Evolutionary conservation across 2,113 vertebrate species (phyloP), one percentile per base, ranked within the genome.

Genomic region (Cyrtonyx montezumae): DNA sequence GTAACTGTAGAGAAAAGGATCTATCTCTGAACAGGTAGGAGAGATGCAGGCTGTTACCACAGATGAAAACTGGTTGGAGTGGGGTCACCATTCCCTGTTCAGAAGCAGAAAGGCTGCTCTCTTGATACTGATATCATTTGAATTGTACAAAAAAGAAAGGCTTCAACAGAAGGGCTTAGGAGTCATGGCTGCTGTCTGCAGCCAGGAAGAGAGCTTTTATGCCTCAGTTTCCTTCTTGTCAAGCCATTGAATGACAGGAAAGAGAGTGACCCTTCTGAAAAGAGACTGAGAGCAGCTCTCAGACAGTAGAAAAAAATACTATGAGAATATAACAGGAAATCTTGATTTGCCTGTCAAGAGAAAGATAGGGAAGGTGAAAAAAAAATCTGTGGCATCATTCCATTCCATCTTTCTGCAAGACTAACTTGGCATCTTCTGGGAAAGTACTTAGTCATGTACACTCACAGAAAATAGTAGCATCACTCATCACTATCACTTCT

Each of bases 151-250:
- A 43, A 2, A 51, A 20, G 36, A 61, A 20, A 18, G 0, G 3
- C 14, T 23, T 42, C 18, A 21, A 30, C 2, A 13, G 58, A 48
- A 86, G 43, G 14, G 22, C 34, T 45, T 1, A 58, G 59, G 62
- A 37, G 13, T 73, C 40, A 45, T 21, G 30, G 46, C 16, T 84
- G 3, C 76, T 59, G 28, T 51, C 34, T 84, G 34, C 34, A 87
- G 12, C 4, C 17, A 51, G 46, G 25, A 5, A 34, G 28, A 67
- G 12, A 67, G 36, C 5, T 61, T 21, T 9, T n/a, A 74, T 82
- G 70, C 79, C 84, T 87, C 77, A 63, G 36, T 91, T 84, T 84
- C 81, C 40, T 61, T 37, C 30, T 37, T 71, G 77, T 79, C 3
- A 2, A 65, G 63, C 19, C 32, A 63, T 11, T 7, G 30, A 32